Evolutionary conservation across 2,113 vertebrate species (phyloP).

Genomic region (Capra hircus): DNA sequence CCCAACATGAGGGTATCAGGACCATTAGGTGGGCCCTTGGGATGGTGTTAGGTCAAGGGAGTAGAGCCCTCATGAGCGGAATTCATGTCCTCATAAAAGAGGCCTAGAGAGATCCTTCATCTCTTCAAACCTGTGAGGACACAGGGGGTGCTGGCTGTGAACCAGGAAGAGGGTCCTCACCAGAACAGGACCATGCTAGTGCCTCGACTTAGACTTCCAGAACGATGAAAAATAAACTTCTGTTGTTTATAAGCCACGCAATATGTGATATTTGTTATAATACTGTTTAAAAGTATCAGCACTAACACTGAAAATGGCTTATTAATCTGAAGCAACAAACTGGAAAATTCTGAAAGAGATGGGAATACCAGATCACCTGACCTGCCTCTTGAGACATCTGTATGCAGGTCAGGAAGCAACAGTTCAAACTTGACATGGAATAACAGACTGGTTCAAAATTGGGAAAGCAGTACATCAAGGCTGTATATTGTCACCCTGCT

Average conservation of each 20-base stretch:
- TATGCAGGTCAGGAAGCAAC: no score
- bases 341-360: not conserved
- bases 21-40: not conserved
- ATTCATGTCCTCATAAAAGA: not conserved
- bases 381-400: no score
- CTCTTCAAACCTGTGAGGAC: not conserved
- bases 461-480: no score
- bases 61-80: not conserved
- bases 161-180: not conserved
- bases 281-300: not conserved
- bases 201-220: not conserved
- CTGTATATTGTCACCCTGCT: no score
- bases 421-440: no score
- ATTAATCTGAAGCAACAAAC: not conserved
- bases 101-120: not conserved
- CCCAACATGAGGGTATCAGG: not conserved
- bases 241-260: not conserved
- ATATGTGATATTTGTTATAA: not conserved
- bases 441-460: no score
- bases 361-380: not conserved
- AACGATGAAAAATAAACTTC: not conserved
- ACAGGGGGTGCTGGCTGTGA: not conserved
- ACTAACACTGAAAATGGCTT: not conserved
- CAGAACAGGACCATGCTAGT: not conserved
- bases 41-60: not conserved